A percentile compares a stretch with the other conserved stretches of the same genome.
Evolutionary conservation across 2,113 vertebrate species (phyloP).

Genomic region (Callithrix jacchus): DNA sequence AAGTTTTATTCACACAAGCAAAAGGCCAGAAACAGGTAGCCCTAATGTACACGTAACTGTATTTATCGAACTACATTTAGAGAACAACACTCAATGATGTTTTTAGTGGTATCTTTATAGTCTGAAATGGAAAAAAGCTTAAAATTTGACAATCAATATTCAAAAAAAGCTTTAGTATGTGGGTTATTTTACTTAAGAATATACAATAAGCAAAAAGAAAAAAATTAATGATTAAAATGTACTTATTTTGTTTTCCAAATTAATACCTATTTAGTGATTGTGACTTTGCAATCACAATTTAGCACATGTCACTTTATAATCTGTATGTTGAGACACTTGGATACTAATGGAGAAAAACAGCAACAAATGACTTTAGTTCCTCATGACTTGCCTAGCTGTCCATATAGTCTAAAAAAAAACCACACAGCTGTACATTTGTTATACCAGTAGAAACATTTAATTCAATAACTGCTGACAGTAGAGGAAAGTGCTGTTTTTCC

Average conservation of each 20-base stretch:
- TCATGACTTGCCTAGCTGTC: background rate
- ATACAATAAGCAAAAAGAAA: background rate
- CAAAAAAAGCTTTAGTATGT: background rate
- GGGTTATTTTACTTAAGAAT: too few relatives aligned
- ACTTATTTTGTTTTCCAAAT: background rate
- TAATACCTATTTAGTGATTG: background rate
- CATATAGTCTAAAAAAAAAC: too few relatives aligned
- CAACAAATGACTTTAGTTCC: background rate
- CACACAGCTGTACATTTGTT: background rate
- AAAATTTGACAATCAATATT: background rate
- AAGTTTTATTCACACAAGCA: background rate
- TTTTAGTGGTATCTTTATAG: background rate
- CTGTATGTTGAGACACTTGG: background rate
- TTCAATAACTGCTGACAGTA: background rate
- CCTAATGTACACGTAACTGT: background rate
- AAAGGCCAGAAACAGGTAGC: background rate
- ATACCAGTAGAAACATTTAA: background rate
- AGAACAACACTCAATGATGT: background rate
- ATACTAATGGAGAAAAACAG: background rate
- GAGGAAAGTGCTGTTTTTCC: background rate
- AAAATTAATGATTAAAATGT: background rate
- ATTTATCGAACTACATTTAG: background rate
- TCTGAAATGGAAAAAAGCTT: background rate
- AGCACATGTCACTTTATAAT: background rate
- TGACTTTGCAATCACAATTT: background rate